Evolutionary conservation across 2,888 invertebrate species (phyloP).

Genomic region (Acleris holmiana): DNA sequence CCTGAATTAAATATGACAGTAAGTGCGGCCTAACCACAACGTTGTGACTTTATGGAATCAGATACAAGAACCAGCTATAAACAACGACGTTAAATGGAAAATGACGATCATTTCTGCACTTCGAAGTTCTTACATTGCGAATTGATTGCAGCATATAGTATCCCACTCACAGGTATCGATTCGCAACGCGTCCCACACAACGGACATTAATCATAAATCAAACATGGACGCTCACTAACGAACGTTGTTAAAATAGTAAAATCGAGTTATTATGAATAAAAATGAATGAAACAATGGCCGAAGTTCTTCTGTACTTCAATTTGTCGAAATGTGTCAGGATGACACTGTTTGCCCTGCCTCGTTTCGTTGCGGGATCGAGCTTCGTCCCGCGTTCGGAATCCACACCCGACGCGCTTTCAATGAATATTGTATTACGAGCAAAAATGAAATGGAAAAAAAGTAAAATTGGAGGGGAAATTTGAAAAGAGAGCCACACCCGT

Average conservation of each 20-base stretch:
- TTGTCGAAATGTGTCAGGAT: conserved; percentile 71
- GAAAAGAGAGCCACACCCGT: conserved; percentile 39
- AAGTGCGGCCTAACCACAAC: conserved; percentile 15
- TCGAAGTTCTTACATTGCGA: conserved; percentile 44
- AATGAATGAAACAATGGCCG: conserved; percentile 66
- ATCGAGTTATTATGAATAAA: conserved; percentile 71
- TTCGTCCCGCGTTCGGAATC: conserved; percentile 47
- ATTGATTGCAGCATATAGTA: conserved; percentile 44
- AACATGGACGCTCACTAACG: conserved; percentile 76
- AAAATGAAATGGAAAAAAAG: conserved; percentile 53
- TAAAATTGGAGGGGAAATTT: conserved; percentile 49
- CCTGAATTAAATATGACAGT: conserved; percentile 15
- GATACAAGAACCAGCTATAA: conserved; percentile 16
- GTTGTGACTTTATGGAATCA: conserved; percentile 27
- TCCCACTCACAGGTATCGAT: conserved; percentile 58
- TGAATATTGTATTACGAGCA: conserved; percentile 63
- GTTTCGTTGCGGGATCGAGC: conserved; percentile 29
- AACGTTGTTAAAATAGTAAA: conserved; percentile 71
- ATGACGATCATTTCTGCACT: conserved; percentile 40
- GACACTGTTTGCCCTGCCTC: conserved; percentile 54
- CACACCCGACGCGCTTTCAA: conserved; percentile 58
- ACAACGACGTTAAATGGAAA: conserved; percentile 27
- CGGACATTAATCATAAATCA: conserved; percentile 65
- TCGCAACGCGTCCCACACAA: conserved; percentile 62
- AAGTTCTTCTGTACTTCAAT: conserved; percentile 69